These are phyloP conservation scores for Aphelenchoides fujianensis DNA, from an alignment of 1,140 invertebrate species.

Conservation along the genomic window DNA sequence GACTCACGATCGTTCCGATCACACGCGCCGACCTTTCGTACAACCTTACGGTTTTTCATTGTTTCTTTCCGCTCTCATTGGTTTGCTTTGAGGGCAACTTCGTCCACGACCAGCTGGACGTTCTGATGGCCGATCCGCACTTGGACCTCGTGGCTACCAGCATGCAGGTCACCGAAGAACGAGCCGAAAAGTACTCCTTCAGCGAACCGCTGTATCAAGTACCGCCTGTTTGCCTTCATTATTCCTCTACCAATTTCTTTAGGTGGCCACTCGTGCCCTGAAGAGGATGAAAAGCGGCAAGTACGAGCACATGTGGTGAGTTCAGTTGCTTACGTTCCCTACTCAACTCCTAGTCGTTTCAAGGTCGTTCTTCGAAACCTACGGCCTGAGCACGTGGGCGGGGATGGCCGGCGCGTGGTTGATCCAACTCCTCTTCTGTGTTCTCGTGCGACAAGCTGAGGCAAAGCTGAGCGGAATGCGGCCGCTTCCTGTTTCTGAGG, in stretches of 20 bases:
- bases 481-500: background rate
- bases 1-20: background rate
- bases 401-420: background rate
- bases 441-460: background rate
- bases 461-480: background rate
- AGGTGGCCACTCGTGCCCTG: background rate
- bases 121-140: background rate
- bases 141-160: background rate
- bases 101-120: background rate
- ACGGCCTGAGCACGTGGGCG: background rate
- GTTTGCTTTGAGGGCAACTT: background rate
- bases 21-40: background rate
- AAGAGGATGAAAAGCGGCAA: background rate
- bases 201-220: background rate
- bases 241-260: too few relatives aligned
- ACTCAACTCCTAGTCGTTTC: too few relatives aligned
- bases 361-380: slow-evolving; percentile 14
- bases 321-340: too few relatives aligned
- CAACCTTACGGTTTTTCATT: background rate
- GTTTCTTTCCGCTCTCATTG: too few relatives aligned
- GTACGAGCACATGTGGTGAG: background rate
- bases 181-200: background rate
- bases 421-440: slow-evolving; percentile 1
- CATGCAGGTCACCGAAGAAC: background rate
- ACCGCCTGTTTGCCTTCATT: too few relatives aligned